Conservation (phyloP, 2,113 vertebrate genomes). For the Scophthalmus maximus region DNA sequence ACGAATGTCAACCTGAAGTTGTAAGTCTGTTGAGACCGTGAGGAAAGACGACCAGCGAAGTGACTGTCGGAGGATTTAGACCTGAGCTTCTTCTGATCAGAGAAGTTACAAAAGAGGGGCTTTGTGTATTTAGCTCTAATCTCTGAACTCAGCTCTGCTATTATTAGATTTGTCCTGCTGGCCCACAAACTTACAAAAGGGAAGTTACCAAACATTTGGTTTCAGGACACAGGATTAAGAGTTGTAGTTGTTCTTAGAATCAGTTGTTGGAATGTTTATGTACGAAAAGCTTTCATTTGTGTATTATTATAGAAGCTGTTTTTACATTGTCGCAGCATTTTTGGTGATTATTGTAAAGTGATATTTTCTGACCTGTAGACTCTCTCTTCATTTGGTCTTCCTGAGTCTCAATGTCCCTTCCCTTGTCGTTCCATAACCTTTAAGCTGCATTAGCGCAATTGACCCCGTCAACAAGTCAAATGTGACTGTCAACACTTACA, state of each 20-base stretch:
- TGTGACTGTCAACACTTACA: too few relatives aligned
- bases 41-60: background rate
- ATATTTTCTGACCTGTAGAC: too few relatives aligned
- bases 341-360: too few relatives aligned
- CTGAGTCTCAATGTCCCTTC: background rate
- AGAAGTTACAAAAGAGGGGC: conserved; percentile 35
- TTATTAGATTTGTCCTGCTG: conserved; percentile 32
- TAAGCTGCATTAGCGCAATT: background rate
- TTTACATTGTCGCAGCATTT: too few relatives aligned
- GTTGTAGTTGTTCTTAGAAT: too few relatives aligned
- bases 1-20: background rate
- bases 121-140: conserved; percentile 53
- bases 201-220: background rate
- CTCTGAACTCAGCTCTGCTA: conserved; percentile 47
- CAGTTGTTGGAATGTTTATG: too few relatives aligned
- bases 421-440: background rate
- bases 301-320: background rate
- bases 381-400: too few relatives aligned
- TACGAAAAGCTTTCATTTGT: background rate
- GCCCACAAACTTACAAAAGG: background rate
- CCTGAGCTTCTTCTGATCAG: conserved; percentile 25
- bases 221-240: background rate
- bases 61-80: conserved; percentile 33
- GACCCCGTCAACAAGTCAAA: too few relatives aligned
- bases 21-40: background rate